Evolutionary conservation across 2,113 vertebrate genomes (phyloP), one percentile per base, ranked within the genome.

Genomic region (Dinomys branickii): DNA sequence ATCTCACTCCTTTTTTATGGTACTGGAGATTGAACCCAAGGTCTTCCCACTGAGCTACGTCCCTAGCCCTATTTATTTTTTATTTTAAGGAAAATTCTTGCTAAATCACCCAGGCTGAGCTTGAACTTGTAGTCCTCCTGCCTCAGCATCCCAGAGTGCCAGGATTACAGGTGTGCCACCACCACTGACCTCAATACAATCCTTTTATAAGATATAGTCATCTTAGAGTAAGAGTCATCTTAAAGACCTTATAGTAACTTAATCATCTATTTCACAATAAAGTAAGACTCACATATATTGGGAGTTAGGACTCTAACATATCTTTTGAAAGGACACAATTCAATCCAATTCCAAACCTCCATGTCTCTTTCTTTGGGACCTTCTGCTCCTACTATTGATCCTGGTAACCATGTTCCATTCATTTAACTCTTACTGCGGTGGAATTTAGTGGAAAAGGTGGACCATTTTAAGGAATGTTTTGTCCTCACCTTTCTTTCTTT

Each of bases 401-500:
- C 58, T 13, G 41, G 19, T 83, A 54, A 30, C 54, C 24, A 54
- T 19, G 12, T 2, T 82, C 11, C 35, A 67, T 26, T 83, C 50
- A 56, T 54, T 65, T 69, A 83, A 92, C 20, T 91, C 59, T 90
- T 80, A 44, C 8, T 81, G 30, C 11, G 24, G 33, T 80, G 22
- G 26, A 61, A 77, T 71, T 65, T 63, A 65, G 35, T 83, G 50
- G 14, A 24, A 1, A 83, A 89, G n/a, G 9, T 90, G 80, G 19
- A 30, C 89, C 77, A 56, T 71, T 90, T 88, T 44, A 94, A 94
- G n/a, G 59, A 86, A 50, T 59, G 33, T 77, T 78, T 88, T 52
- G 85, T 56, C 71, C 44, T 94, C 63, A 88, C 59, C 86, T 2
- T 93, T 96, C 59, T 84, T 9, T 93, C 92, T 88, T n/a, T n/a